These are phyloP conservation scores for Zeuzera pyrina DNA, from an alignment of 2,888 invertebrate genomes.

Conservation along the genomic window DNA sequence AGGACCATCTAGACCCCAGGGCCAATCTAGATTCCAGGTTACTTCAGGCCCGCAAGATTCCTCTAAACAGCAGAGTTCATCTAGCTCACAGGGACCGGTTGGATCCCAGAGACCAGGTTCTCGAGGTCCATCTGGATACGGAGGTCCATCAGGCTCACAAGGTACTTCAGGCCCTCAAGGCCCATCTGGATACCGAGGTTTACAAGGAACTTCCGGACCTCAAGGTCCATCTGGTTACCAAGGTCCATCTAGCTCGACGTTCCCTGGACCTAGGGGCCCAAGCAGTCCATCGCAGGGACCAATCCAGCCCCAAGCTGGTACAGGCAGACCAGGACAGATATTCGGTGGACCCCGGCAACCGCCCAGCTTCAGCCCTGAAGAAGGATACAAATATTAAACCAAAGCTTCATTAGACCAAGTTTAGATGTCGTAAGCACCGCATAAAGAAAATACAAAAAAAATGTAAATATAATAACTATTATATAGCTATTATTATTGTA, in stretches of 20 bases:
- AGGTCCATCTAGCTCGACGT: constrained; percentile 6
- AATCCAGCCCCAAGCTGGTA: constrained; percentile 11
- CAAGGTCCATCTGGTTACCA: constrained; percentile 18
- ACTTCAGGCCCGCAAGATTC: no score
- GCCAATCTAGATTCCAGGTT: neutral
- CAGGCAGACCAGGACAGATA: constrained; percentile 13
- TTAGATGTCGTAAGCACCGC: constrained; percentile 22
- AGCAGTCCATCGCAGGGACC: neutral
- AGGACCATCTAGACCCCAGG: no score
- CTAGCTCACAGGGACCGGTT: no score
- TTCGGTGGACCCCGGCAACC: constrained; percentile 57
- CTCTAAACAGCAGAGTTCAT: no score
- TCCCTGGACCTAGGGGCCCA: constrained; percentile 5
- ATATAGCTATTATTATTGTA: no score
- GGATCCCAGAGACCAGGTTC: constrained; percentile 7
- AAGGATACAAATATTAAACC: constrained; percentile 61
- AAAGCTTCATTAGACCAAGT: constrained; percentile 31
- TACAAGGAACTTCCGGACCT: neutral
- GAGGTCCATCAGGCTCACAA: constrained; percentile 6
- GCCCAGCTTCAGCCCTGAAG: constrained; percentile 54
- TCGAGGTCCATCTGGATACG: constrained; percentile 3
- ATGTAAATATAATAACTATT: constrained; percentile 9
- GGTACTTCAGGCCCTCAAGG: neutral
- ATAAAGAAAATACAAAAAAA: constrained; percentile 22
- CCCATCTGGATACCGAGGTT: neutral